A percentile compares a stretch with the other conserved stretches of the same genome.
Conservation (phyloP, 2,888 invertebrate genomes). For the Glomeris marginata region DNA sequence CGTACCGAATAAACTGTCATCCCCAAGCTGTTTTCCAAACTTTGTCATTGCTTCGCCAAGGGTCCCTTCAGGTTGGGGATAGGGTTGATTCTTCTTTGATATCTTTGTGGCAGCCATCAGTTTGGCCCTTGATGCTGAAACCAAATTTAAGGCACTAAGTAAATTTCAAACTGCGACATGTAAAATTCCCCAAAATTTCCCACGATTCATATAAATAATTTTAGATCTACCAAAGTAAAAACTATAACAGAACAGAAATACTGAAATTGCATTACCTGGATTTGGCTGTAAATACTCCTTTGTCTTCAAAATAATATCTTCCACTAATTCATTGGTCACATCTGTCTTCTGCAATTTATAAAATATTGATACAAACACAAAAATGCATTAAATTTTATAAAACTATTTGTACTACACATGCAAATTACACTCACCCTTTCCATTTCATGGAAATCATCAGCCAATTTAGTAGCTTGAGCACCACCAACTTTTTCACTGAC, state of each 20-base stretch:
- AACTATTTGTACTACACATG: not conserved
- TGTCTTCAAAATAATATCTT: constrained; percentile 89
- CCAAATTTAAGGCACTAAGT: too few relatives aligned
- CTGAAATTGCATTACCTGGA: constrained; percentile 44
- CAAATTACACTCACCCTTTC: constrained; percentile 63
- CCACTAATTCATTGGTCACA: constrained; percentile 90
- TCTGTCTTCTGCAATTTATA: constrained; percentile 77
- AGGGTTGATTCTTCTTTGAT: constrained; percentile 93
- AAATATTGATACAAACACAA: not conserved
- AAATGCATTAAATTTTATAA: not conserved
- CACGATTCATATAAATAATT: too few relatives aligned
- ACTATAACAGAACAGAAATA: too few relatives aligned
- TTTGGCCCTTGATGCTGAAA: constrained; percentile 38
- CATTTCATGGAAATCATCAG: constrained; percentile 98
- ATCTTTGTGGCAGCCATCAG: constrained; percentile 42
- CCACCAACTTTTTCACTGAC: constrained; percentile 99
- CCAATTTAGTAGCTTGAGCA: constrained; percentile 97
- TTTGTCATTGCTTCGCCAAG: constrained; percentile 92
- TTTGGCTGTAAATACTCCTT: constrained; percentile 99
- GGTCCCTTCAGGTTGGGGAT: constrained; percentile 96
- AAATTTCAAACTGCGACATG: too few relatives aligned
- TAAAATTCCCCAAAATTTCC: too few relatives aligned
- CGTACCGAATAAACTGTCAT: constrained; percentile 79
- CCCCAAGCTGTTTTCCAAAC: constrained; percentile 90
- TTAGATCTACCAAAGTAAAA: too few relatives aligned